Conservation (phyloP, 64 coral and sea anemone species). For the Orbicella faveolata region DNA sequence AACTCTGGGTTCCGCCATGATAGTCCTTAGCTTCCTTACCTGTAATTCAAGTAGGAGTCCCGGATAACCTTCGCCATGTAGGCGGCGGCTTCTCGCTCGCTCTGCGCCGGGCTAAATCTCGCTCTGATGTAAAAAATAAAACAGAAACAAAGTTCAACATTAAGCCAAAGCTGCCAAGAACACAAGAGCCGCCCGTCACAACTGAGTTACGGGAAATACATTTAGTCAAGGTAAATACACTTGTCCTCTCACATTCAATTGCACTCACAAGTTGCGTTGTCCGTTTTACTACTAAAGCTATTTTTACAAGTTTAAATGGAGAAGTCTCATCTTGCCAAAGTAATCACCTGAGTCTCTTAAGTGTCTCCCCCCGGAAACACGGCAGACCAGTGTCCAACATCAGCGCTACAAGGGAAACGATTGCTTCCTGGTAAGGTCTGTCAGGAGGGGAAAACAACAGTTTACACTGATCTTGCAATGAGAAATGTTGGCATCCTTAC, state of each 20-base stretch:
- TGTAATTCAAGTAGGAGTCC: slow-evolving; percentile 96
- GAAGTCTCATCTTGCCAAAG: background rate
- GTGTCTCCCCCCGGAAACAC: slow-evolving; percentile 95
- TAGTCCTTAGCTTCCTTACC: slow-evolving; percentile 30
- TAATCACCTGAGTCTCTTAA: slow-evolving; percentile 88
- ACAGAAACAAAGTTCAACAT: background rate
- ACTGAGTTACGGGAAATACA: too few species aligned
- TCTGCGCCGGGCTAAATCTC: slow-evolving; percentile 90
- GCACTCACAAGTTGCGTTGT: too few species aligned
- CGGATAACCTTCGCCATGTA: slow-evolving; percentile 97
- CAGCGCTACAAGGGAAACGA: slow-evolving; percentile 92
- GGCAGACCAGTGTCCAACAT: slow-evolving; percentile 98
- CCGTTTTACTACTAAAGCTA: background rate
- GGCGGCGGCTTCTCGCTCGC: slow-evolving; percentile 89
- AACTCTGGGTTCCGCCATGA: too few species aligned
- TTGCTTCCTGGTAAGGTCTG: slow-evolving; percentile 97
- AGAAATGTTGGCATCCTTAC: background rate
- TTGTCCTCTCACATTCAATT: too few species aligned
- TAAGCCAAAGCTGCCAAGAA: too few species aligned
- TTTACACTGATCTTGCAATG: background rate
- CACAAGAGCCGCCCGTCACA: too few species aligned
- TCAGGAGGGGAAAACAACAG: background rate
- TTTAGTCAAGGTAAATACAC: too few species aligned
- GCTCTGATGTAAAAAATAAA: slow-evolving; percentile 51
- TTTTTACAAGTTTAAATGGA: background rate